Evolutionary conservation across 2,113 vertebrate genomes (phyloP), one percentile per base, ranked within the genome.

Genomic region (Ardeotis arabs): DNA sequence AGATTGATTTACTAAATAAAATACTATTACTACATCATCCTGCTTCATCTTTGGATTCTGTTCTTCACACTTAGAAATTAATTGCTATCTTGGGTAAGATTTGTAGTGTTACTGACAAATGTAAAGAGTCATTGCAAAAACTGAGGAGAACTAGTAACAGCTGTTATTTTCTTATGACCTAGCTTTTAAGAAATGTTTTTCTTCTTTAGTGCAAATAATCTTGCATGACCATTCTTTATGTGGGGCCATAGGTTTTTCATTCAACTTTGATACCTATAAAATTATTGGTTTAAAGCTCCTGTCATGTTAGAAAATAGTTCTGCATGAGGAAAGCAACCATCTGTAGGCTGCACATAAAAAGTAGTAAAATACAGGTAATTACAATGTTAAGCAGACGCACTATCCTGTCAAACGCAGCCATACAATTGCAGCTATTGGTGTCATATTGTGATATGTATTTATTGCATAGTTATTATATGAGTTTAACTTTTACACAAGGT

Each of bases 1-100:
- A 82, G 63, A 96, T 68, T 77, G 55, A 75, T 58, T 85, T 41
- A 17, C 16, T 94, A 95, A 94, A 96, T 94, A 97, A 97, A 95
- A 90, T 93, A 76, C 66, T 96, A 62, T 79, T 53, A 94, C 93
- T 91, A 79, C 45, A 90, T 92, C 70, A 89, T 88, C 47, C n/a
- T 72, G 37, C 31, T 89, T 81, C 62, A 50, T 80, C 59, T 93
- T 78, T 64, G 41, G 10, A n/a, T 70, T 72, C 22, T 73, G 7
- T 72, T 83, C 67, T 85, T 62, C 49, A 23, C 45, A 52, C n/a
- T 74, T 78, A 44, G 21, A 76, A 92, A 64, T 93, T 62, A 93
- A 67, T 83, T 74, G 35, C 52, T 69, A 6, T 82, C 41, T 84
- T 58, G 10, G 27, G 8, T 89, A 72, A 70, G 88, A 87, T 89